These are phyloP conservation scores for Hyppa rectilinea DNA, from an alignment of 2,888 invertebrate species.

Conservation along the genomic window DNA sequence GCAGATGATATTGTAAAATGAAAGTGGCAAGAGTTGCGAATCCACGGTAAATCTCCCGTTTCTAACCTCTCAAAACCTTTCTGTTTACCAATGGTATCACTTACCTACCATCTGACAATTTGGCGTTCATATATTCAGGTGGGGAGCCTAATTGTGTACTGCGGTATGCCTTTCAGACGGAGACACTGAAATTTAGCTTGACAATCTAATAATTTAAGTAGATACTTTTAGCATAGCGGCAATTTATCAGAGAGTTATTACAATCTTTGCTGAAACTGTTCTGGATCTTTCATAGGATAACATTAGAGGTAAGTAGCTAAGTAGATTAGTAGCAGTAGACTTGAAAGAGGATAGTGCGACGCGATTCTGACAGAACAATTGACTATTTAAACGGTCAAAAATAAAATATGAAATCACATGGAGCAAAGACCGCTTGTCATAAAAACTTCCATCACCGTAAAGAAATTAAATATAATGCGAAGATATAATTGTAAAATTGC, in stretches of 20 bases:
- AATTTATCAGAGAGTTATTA: slow-evolving; percentile 29
- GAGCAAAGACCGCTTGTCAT: too few relatives aligned
- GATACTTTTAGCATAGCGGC: slow-evolving; percentile 35
- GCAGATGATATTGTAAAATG: background rate
- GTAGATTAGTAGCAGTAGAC: too few relatives aligned
- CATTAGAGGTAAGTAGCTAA: background rate
- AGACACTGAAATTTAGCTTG: slow-evolving; percentile 29
- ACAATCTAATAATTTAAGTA: slow-evolving; percentile 49
- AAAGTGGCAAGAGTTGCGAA: background rate
- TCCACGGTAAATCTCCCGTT: background rate
- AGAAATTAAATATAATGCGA: too few relatives aligned
- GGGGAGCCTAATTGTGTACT: slow-evolving; percentile 34
- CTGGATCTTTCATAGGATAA: background rate
- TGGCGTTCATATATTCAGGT: slow-evolving; percentile 37
- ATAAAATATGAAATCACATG: too few relatives aligned
- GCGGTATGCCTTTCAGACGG: slow-evolving; percentile 26
- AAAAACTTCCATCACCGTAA: too few relatives aligned
- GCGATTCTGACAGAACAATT: too few relatives aligned
- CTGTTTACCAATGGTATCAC: background rate
- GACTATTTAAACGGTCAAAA: too few relatives aligned
- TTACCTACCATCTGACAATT: slow-evolving; percentile 46
- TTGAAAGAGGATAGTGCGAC: too few relatives aligned
- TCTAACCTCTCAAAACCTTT: slow-evolving; percentile 2
- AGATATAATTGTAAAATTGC: too few relatives aligned
- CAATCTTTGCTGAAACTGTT: background rate